Evolutionary conservation across 2,888 invertebrate species (phyloP), one percentile per base, ranked within the genome.

Genomic region (Camponotus fellah): DNA sequence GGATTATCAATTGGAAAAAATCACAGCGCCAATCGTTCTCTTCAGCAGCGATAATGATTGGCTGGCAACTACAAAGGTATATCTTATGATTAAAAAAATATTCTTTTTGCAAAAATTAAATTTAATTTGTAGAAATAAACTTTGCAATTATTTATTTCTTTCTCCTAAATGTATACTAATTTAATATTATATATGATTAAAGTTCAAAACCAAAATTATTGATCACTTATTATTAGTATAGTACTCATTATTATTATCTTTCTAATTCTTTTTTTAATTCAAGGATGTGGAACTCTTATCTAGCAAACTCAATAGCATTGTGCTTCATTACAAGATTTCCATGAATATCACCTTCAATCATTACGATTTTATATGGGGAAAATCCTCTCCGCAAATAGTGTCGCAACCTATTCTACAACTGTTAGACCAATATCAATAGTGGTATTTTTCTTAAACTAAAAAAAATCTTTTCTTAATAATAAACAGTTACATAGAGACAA

Each of bases 311-410:
- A 66, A 32, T 37, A 94, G 91, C 66, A 74, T 94, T 4, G 90
- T 94, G 14, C 84, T 91, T 3, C 89, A 93, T 79, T 84, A 92
- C 66, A 92, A 90, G 83, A 84, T 93, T 43, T 85, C 91, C 32
- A 64, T 77, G 4, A 88, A 87, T 26, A 86, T 84, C 3, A 65
- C 17, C 2, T 94, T 93, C 65, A 93, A 92, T 83, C 94, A 95
- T 86, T 94, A 94, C 46, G 94, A 94, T 60, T 95, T 95, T 66
- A 68, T 94, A 3, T 94, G 94, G 94, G 94, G 94, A 65, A 92
- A 87, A 84, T 87, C 89, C 34, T 90, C 93, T 3, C 88, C 90
- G 2, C 87, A 92, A 77, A 79, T 91, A 58, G 86, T 95, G n/a
- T 94, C 92, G 46, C 82, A 87, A 53, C 92, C 93, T 66, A 77